Percentiles rank a stretch among this genome's conserved stretches.
phyloP scores from a whole-genome alignment of 92 coral and sea anemone species.

The Bergia puertoricense region DNA sequence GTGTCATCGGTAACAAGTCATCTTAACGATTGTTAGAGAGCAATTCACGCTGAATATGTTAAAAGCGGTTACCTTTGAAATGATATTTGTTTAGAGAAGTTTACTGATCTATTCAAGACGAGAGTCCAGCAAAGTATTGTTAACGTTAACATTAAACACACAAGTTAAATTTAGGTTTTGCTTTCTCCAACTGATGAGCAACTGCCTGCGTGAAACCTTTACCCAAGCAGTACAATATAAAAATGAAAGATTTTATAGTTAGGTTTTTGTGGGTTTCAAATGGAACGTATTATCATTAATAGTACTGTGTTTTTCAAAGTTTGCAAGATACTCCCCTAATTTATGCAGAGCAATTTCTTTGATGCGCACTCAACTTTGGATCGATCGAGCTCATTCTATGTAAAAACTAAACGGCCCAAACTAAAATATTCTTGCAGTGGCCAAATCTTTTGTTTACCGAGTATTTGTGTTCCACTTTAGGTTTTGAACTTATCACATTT shows the following conservation, averaged over 20 bases:
- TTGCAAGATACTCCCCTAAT: neutral
- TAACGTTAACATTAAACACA: neutral
- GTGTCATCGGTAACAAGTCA: neutral
- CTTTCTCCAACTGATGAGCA: neutral
- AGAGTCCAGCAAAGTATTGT: neutral
- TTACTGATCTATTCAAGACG: neutral
- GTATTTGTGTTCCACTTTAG: slow-evolving; percentile 12
- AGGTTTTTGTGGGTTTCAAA: neutral
- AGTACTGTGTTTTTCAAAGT: neutral
- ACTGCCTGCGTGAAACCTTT: neutral
- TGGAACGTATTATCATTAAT: neutral
- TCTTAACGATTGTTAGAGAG: neutral
- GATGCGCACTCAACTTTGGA: too few relatives aligned
- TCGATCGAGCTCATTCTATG: neutral
- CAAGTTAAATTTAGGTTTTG: neutral
- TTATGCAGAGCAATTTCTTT: too few relatives aligned
- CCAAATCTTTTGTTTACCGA: slow-evolving; percentile 5
- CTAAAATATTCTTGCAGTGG: neutral
- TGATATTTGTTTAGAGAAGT: neutral
- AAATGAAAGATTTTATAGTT: too few relatives aligned
- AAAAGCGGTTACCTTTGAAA: slow-evolving; percentile 21
- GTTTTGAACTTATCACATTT: slow-evolving; percentile 33
- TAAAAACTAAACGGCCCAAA: neutral
- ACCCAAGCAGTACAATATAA: neutral
- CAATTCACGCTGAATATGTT: slow-evolving; percentile 39